phyloP scores from a whole-genome alignment of 1,140 invertebrate genomes.

The Trinorchestia longiramus region DNA sequence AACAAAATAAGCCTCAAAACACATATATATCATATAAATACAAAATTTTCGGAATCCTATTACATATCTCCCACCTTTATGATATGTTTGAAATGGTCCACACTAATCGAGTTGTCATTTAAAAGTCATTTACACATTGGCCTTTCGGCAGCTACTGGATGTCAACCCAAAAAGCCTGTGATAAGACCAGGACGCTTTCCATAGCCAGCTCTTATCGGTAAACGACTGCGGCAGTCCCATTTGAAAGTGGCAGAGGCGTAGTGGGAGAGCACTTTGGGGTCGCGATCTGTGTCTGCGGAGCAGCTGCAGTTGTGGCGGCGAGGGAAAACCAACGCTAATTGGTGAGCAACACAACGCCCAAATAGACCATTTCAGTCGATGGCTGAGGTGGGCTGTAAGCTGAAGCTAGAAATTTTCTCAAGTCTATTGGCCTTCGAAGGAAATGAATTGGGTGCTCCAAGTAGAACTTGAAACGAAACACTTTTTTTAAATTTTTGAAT shows the following conservation, averaged over 20 bases:
- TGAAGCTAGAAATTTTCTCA: neutral
- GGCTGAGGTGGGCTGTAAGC: neutral
- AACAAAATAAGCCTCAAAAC: no score
- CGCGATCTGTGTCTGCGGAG: neutral
- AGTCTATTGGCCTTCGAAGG: neutral
- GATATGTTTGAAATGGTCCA: neutral
- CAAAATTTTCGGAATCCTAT: no score
- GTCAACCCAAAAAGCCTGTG: neutral
- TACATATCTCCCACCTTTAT: no score
- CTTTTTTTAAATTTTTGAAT: no score
- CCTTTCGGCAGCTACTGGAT: neutral
- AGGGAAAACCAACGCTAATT: constrained; percentile 22
- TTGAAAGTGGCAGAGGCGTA: neutral
- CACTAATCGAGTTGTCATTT: neutral
- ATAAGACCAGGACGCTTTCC: constrained; percentile 1
- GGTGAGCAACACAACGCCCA: neutral
- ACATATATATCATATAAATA: no score
- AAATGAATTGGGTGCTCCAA: neutral
- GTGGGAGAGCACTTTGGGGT: neutral
- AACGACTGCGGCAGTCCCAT: constrained; percentile 27
- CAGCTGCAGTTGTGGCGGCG: neutral
- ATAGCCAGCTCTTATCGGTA: constrained; percentile 24
- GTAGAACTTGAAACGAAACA: neutral
- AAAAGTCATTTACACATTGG: neutral
- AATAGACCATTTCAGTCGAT: neutral